phyloP scores from a whole-genome alignment of 2,888 invertebrate genomes.

The Trissolcus japonicus region DNA sequence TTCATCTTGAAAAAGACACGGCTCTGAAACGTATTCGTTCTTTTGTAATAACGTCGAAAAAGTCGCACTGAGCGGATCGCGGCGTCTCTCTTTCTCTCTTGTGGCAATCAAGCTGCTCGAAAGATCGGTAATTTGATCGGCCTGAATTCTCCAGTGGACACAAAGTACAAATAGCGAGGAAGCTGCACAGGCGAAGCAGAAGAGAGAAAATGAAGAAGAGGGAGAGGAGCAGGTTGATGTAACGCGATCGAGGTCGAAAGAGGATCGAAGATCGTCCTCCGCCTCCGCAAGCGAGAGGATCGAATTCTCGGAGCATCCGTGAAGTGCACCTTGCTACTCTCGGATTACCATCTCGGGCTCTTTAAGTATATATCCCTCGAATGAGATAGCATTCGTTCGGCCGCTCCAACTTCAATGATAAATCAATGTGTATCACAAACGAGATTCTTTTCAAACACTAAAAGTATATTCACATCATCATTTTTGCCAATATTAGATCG shows the following conservation, averaged over 20 bases:
- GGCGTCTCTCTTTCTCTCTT: constrained; percentile 24
- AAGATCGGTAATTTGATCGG: constrained; percentile 60
- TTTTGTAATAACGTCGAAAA: constrained; percentile 42
- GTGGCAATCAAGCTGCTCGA: constrained; percentile 26
- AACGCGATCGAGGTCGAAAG: constrained; percentile 61
- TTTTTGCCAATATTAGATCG: constrained; percentile 38
- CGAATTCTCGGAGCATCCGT: constrained; percentile 61
- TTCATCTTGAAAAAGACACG: constrained; percentile 33
- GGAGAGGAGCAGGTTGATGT: constrained; percentile 56
- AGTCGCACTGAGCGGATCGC: constrained; percentile 16
- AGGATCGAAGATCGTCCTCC: constrained; percentile 60
- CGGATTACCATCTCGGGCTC: constrained; percentile 62
- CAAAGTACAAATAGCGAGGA: constrained; percentile 42
- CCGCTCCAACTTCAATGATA: constrained; percentile 51
- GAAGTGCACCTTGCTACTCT: constrained; percentile 59
- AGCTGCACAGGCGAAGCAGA: constrained; percentile 27
- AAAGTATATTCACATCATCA: constrained; percentile 46
- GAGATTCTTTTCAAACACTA: constrained; percentile 51
- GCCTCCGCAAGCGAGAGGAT: constrained; percentile 59
- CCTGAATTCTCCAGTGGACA: constrained; percentile 59
- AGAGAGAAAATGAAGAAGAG: constrained; percentile 34
- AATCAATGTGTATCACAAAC: constrained; percentile 55
- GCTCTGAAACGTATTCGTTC: constrained; percentile 12
- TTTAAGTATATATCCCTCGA: constrained; percentile 56
- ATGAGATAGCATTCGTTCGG: constrained; percentile 56